phyloP scores from a whole-genome alignment of 2,888 invertebrate species.

The Odontothrips loti region DNA sequence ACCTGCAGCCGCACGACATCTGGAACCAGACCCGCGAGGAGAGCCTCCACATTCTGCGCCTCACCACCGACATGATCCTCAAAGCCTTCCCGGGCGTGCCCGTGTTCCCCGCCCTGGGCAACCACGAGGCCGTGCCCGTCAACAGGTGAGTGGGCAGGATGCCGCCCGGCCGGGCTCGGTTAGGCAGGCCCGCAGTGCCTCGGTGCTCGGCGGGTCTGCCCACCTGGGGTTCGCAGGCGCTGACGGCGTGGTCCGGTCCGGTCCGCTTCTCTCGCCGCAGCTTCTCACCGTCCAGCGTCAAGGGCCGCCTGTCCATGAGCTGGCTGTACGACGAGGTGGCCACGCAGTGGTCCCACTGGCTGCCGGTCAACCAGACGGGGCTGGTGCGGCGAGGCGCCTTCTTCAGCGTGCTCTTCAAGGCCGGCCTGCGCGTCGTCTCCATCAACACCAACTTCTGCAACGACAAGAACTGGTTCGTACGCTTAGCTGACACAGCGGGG shows the following conservation, averaged over 20 bases:
- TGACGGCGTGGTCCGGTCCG: no score
- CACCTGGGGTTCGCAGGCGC: no score
- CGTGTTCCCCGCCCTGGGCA: slow-evolving; percentile 31
- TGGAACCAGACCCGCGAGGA: slow-evolving; percentile 27
- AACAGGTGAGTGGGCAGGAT: slow-evolving; percentile 29
- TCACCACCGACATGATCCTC: slow-evolving; percentile 16
- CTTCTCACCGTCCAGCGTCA: slow-evolving; percentile 24
- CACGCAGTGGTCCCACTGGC: slow-evolving; percentile 22
- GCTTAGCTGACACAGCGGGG: no score
- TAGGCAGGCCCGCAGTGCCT: no score
- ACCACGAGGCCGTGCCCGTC: slow-evolving; percentile 30
- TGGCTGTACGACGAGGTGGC: slow-evolving; percentile 30
- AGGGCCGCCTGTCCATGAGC: slow-evolving; percentile 14
- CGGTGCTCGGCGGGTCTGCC: no score
- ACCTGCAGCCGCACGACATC: slow-evolving; percentile 31
- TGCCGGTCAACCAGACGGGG: slow-evolving; percentile 11
- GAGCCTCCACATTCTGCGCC: slow-evolving; percentile 15
- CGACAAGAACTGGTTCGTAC: slow-evolving; percentile 27
- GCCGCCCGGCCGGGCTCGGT: no score
- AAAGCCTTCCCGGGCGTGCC: slow-evolving; percentile 28
- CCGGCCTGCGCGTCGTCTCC: slow-evolving; percentile 30
- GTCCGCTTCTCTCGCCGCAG: neutral
- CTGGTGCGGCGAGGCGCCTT: slow-evolving; percentile 28
- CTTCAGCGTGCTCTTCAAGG: slow-evolving; percentile 16
- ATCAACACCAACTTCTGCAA: slow-evolving; percentile 32